phyloP scores from a whole-genome alignment of 2,888 invertebrate genomes.

The Lepidocyrtoides sp. region DNA sequence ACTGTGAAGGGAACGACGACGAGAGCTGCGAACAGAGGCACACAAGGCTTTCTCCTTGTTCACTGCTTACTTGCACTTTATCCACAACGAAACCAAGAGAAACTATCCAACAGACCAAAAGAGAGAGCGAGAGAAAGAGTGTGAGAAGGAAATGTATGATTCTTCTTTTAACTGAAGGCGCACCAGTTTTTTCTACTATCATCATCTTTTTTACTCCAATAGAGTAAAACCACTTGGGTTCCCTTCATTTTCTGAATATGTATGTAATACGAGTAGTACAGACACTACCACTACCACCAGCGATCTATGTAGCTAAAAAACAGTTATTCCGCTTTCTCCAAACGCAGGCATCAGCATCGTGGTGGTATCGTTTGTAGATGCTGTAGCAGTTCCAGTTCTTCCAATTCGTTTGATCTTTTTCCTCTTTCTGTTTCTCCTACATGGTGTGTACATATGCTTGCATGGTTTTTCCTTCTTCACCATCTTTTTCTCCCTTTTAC shows the following conservation, averaged over 20 bases:
- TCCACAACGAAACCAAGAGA: conserved; percentile 54
- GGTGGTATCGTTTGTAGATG: background rate
- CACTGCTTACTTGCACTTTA: conserved; percentile 58
- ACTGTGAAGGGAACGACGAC: conserved; percentile 6
- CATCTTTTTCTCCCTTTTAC: conserved; percentile 27
- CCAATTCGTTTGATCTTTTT: conserved; percentile 66
- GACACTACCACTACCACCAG: background rate
- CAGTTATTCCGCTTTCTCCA: background rate
- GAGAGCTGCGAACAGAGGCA: conserved; percentile 33
- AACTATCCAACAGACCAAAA: conserved; percentile 35
- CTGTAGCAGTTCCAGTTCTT: conserved; percentile 40
- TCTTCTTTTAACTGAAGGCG: conserved; percentile 33
- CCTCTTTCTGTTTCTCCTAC: conserved; percentile 37
- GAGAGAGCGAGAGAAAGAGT: background rate
- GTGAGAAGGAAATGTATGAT: background rate
- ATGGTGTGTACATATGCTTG: conserved; percentile 29
- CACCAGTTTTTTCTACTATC: conserved; percentile 41
- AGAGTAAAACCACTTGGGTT: conserved; percentile 70
- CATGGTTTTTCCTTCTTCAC: conserved; percentile 16
- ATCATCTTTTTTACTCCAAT: conserved; percentile 41
- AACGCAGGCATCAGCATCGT: conserved; percentile 1
- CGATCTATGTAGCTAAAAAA: background rate
- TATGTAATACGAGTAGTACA: conserved; percentile 45
- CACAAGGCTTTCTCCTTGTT: conserved; percentile 41
- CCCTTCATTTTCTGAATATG: conserved; percentile 61